These are phyloP conservation scores for Hystrix brachyura DNA, from an alignment of 2,113 vertebrate species.

Conservation along the genomic window DNA sequence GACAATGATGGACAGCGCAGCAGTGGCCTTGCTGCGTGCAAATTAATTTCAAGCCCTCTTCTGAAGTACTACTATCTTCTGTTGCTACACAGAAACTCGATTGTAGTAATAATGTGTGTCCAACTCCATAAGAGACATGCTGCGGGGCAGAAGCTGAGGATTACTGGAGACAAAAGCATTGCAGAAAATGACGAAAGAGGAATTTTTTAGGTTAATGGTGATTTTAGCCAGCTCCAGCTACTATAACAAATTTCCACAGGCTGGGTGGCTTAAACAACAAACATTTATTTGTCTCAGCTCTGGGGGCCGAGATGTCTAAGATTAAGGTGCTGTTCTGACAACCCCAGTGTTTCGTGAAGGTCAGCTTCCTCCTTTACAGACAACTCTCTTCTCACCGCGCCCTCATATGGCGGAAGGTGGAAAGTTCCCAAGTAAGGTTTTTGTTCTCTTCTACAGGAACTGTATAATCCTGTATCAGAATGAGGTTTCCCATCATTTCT, in stretches of 20 bases:
- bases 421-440: background rate
- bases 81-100: slow-evolving; percentile 66
- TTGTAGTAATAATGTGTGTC: slow-evolving; percentile 55
- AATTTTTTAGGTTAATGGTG: background rate
- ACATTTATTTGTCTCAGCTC: background rate
- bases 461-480: background rate
- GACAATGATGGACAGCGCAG: slow-evolving; percentile 59
- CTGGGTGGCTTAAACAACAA: background rate
- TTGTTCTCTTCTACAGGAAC: background rate
- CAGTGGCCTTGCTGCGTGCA: background rate
- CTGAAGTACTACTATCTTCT: slow-evolving; percentile 45
- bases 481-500: background rate
- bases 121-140: background rate
- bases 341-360: background rate
- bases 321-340: background rate
- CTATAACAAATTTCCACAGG: background rate
- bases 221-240: background rate
- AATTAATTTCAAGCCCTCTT: slow-evolving; percentile 73
- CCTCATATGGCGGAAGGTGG: background rate
- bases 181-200: background rate
- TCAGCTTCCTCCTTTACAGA: background rate
- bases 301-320: background rate
- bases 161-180: background rate
- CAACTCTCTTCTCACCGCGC: fast-evolving
- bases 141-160: background rate